These are phyloP conservation scores for Stegastes partitus DNA, from an alignment of 2,113 vertebrate genomes.

Conservation along the genomic window DNA sequence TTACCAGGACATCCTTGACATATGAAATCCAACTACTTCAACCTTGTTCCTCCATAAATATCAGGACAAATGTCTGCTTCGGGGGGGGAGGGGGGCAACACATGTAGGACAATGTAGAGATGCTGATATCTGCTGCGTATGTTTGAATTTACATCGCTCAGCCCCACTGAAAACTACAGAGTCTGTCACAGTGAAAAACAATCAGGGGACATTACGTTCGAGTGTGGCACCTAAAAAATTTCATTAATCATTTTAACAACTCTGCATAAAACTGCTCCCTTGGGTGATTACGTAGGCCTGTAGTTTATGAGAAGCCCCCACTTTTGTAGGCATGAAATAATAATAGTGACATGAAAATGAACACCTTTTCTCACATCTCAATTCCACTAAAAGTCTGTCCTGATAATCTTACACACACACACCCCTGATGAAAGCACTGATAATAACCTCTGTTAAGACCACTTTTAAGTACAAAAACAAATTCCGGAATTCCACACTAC, in stretches of 20 bases:
- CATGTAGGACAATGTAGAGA: not conserved
- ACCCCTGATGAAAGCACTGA: not conserved
- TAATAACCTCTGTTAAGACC: slow-evolving; percentile 20
- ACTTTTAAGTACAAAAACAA: slow-evolving; percentile 43
- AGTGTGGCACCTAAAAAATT: slow-evolving; percentile 47
- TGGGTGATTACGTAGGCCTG: slow-evolving; percentile 39
- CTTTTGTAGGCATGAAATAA: slow-evolving; percentile 45
- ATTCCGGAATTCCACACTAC: slow-evolving; percentile 55
- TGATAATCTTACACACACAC: not conserved
- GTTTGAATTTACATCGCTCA: slow-evolving; percentile 10
- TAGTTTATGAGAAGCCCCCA: slow-evolving; percentile 25
- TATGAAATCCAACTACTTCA: slow-evolving; percentile 28
- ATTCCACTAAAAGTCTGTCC: slow-evolving; percentile 10
- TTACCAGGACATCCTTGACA: slow-evolving; percentile 57
- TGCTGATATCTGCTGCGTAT: not conserved
- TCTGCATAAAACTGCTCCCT: slow-evolving; percentile 57
- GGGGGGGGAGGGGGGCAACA: not conserved
- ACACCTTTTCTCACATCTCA: slow-evolving; percentile 7
- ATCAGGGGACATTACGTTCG: slow-evolving; percentile 39
- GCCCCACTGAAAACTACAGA: not conserved
- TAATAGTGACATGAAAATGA: not conserved
- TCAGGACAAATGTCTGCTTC: slow-evolving; percentile 1
- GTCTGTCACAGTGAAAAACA: slow-evolving; percentile 51
- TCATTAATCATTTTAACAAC: slow-evolving; percentile 65
- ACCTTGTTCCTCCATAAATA: slow-evolving; percentile 20